Conservation (phyloP, 2,113 vertebrate genomes). For the Argyrosomus japonicus region DNA sequence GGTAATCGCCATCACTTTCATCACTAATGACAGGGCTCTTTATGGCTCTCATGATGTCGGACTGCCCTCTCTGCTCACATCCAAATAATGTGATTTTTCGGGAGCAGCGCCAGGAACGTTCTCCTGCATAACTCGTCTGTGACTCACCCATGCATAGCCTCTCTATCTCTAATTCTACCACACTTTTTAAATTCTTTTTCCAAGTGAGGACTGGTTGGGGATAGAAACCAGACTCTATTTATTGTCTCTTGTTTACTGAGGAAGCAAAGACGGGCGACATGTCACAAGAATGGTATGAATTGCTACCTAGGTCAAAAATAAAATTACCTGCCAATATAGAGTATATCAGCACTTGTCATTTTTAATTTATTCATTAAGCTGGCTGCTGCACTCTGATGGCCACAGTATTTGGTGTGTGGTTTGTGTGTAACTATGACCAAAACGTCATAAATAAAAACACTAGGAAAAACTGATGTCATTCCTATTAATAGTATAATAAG, state of each 20-base stretch:
- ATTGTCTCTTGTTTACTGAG: not conserved
- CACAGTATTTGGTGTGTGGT: not conserved
- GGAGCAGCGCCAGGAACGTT: constrained; percentile 79
- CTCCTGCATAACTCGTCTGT: constrained; percentile 67
- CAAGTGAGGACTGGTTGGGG: constrained; percentile 35
- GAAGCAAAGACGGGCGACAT: not conserved
- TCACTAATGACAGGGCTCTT: constrained; percentile 60
- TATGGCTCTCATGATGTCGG: constrained; percentile 59
- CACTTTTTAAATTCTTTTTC: constrained; percentile 60
- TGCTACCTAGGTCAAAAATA: not conserved
- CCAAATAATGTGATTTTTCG: constrained; percentile 74
- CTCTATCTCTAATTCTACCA: constrained; percentile 68
- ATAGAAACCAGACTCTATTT: constrained; percentile 64
- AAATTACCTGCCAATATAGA: not conserved
- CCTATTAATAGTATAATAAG: not conserved
- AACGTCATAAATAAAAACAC: not conserved
- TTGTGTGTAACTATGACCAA: not conserved
- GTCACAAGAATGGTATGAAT: not conserved
- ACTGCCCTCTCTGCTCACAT: constrained; percentile 53
- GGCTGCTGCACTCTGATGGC: not conserved
- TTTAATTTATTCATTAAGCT: not conserved
- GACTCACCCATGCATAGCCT: constrained; percentile 66
- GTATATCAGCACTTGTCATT: not conserved
- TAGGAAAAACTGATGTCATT: not conserved
- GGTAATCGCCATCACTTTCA: constrained; percentile 60